phyloP scores from a whole-genome alignment of 2,113 vertebrate species.

The Stictonetta naevosa region DNA sequence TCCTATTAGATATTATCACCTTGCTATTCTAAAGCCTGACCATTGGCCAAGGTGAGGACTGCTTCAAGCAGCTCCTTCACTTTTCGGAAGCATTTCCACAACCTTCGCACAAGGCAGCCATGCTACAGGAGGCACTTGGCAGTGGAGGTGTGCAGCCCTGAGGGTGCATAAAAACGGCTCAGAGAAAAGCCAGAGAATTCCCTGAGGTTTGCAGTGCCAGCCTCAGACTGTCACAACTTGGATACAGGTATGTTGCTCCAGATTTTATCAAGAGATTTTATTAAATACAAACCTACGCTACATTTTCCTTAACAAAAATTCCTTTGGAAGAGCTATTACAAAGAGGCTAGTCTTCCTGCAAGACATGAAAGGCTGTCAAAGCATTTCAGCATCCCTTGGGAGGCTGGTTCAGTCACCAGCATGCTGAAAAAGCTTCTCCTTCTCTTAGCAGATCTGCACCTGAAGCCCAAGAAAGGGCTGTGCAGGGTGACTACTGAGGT shows the following conservation, averaged over 20 bases:
- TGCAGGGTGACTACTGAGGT: not conserved
- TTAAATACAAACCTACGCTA: rapidly evolving
- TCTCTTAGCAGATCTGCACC: not conserved
- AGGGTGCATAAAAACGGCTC: not conserved
- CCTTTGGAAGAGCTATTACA: not conserved
- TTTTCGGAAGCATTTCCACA: not conserved
- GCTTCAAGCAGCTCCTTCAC: not conserved
- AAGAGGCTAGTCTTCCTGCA: not conserved
- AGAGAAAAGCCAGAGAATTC: not conserved
- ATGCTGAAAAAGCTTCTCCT: not conserved
- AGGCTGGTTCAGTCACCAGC: not conserved
- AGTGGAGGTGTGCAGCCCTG: not conserved
- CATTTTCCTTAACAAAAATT: not conserved
- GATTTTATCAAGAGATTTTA: not conserved
- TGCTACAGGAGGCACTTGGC: not conserved
- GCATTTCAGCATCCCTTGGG: not conserved
- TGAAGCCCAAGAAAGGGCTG: not conserved
- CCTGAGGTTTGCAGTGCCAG: too few species aligned
- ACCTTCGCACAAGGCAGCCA: rapidly evolving
- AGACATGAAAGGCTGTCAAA: not conserved
- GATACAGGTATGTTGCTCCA: not conserved
- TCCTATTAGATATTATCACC: not conserved
- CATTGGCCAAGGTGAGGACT: not conserved
- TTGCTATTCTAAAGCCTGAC: not conserved
- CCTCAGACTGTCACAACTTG: not conserved